Base-by-base conservation (phyloP, 2,113 vertebrate species). In the Hiodon tergisus region DNA sequence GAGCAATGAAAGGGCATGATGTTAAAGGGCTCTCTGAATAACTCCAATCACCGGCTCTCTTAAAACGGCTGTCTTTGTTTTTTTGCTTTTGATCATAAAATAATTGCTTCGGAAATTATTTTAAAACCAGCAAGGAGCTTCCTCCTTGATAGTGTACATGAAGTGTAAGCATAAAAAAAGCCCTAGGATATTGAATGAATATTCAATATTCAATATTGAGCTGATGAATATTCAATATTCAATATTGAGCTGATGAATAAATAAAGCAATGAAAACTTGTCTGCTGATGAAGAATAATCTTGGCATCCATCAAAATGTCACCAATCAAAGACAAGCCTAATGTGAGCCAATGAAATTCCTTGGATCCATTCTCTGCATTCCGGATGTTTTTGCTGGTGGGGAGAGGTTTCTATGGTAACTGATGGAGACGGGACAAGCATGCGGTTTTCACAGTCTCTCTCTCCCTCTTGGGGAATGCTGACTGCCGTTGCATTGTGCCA, bases 371-470 rank as follows among this genome's bases (percentile, higher is more conserved):
- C 31, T 68, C 71, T 68, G 31, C 46, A 51, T 68, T 50, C 65
- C 73, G 57, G 55, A 78, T 78, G 71, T 78, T 73, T 73, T 78
- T 69, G 57, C 76, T 69, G 63, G 71, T 69, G 71, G 76, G 71
- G 67, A 73, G 72, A 58, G 46, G 76, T 77, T 78, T 78, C 76
- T 73, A 78, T 78, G 71, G 76, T 59, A 78, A 78, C 76, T 54
- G 65, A 73, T 71, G 16, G 66, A 65, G 47, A 78, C 55, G 62
- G 72, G 50, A 73, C 69, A 7, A 69, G 53, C 31, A 67, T 73
- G 14, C 76, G 55, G 71, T 68, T 78, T 67, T 63, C 7, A 67
- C 50, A 31, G 13, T 46, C 50, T 69, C 11, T 48, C 13, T 73
- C n/a, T 54, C 46, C 16, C 69, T 71, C 57, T 55, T 61, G 54